A percentile compares a stretch with the other conserved stretches of the same genome.
Evolutionary conservation across 2,113 vertebrate genomes (phyloP).

Genomic region (Clinocottus analis): DNA sequence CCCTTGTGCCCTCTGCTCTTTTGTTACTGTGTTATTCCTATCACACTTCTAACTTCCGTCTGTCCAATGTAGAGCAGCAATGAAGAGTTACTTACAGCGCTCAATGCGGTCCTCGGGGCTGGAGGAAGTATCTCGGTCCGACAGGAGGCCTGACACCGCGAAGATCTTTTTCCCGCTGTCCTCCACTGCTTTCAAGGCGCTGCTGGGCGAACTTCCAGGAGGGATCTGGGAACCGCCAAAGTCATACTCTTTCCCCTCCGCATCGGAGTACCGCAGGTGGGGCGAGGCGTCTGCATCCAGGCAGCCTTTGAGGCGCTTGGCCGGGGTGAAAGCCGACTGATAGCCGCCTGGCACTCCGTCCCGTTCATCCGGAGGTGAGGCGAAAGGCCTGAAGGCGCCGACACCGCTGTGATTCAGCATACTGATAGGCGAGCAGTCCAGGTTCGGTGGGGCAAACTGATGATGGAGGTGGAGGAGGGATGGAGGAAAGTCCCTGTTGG

Average conservation of each 20-base stretch:
- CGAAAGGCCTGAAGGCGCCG: conserved; percentile 97
- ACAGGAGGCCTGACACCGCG: conserved; percentile 97
- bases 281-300: conserved; percentile 95
- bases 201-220: conserved; percentile 92
- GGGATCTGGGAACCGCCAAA: conserved; percentile 93
- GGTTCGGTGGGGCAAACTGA: conserved; percentile 97
- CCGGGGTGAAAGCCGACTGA: conserved; percentile 98
- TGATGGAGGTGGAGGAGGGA: conserved; percentile 98
- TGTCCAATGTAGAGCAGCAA: background rate
- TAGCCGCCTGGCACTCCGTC: conserved; percentile 93
- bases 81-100: conserved; percentile 92
- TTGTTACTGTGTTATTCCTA: background rate
- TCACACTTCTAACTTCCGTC: background rate
- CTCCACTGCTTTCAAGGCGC: conserved; percentile 93
- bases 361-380: conserved; percentile 93
- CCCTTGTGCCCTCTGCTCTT: background rate
- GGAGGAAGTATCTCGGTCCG: conserved; percentile 97
- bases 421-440: conserved; percentile 98
- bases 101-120: conserved; percentile 98
- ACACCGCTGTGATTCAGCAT: conserved; percentile 99
- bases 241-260: conserved; percentile 99
- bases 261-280: conserved; percentile 98
- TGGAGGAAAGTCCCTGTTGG: conserved; percentile 97
- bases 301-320: conserved; percentile 98
- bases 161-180: conserved; percentile 99